Conservation (phyloP, 2,888 invertebrate species). For the Rhaphigaster nebulosa region DNA sequence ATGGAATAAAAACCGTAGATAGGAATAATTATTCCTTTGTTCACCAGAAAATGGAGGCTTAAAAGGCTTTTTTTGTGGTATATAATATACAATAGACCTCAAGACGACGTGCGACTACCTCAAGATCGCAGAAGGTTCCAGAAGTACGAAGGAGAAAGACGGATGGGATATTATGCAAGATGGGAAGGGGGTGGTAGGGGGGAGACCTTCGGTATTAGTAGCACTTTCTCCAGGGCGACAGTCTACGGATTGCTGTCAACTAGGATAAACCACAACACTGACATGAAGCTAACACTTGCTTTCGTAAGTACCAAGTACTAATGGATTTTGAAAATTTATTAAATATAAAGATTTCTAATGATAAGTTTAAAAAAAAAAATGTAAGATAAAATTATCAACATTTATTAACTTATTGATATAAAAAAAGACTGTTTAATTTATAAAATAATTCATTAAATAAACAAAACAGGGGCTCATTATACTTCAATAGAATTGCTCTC, state of each 20-base stretch:
- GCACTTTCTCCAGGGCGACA: conserved; percentile 39
- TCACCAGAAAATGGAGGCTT: background rate
- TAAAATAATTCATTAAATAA: too few species aligned
- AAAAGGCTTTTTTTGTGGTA: background rate
- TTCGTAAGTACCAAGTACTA: background rate
- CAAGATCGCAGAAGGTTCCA: background rate
- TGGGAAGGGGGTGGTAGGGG: background rate
- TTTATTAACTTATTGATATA: too few species aligned
- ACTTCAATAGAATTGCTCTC: too few species aligned
- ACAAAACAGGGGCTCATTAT: too few species aligned
- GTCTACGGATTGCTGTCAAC: background rate
- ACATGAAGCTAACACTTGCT: background rate
- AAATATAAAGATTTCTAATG: background rate
- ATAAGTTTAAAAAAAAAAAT: too few species aligned
- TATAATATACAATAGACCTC: background rate
- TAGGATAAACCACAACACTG: conserved; percentile 8
- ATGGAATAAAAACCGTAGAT: too few species aligned
- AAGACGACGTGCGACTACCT: background rate
- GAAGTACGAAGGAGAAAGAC: conserved; percentile 40
- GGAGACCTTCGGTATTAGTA: background rate
- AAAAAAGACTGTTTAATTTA: too few species aligned
- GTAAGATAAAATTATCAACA: too few species aligned
- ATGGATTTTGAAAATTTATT: background rate
- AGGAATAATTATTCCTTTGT: background rate
- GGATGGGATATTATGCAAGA: conserved; percentile 41